Evolutionary conservation across 2,113 vertebrate genomes (phyloP), one percentile per base, ranked within the genome.

Genomic region (Mesocricetus auratus): DNA sequence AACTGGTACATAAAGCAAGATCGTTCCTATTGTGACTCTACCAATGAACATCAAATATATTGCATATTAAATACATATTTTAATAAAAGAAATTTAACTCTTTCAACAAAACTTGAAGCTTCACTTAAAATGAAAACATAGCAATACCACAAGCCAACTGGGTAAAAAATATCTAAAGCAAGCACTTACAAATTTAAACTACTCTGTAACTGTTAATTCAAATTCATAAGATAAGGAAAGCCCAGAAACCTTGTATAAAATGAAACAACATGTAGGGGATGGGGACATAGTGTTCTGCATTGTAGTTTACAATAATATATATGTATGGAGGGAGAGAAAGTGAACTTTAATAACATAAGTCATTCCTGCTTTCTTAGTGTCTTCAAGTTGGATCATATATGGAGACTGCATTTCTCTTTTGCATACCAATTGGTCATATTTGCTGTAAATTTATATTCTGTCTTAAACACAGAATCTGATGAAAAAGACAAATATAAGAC

Each of bases 1-100:
- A 98, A 98, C 98, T 98, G 98, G 98, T 98, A 98, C 98, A 99
- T 99, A 99, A 99, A 99, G 98, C 98, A 99, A 98, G 98, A 98
- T 95, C 98, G 97, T 98, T 98, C 98, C 98, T 98, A 98, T 98
- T 98, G 98, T 98, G 98, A 97, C 95, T 98, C 98, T 97, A 96
- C 97, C 98, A 98, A 97, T 98, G 98, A 98, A 93, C 97, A 98
- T 96, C 98, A 98, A 98, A 98, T 97, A 98, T 71, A 94, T 98
- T 93, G 96, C 98, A 94, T 98, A 98, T 98, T 98, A 98, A 99
- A 98, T 87, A 97, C 71, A 58, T 22, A 93, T 94, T 97, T 97
- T 91, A 97, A 62, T n/a, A 85, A 83, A 91, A 96, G 81, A 79
- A 95, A 53, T 90, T 98, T 98, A 98, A 98, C 98, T 93, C 98